Evolutionary conservation across 2,888 invertebrate species (phyloP).

Genomic region (Coleophora deauratella): DNA sequence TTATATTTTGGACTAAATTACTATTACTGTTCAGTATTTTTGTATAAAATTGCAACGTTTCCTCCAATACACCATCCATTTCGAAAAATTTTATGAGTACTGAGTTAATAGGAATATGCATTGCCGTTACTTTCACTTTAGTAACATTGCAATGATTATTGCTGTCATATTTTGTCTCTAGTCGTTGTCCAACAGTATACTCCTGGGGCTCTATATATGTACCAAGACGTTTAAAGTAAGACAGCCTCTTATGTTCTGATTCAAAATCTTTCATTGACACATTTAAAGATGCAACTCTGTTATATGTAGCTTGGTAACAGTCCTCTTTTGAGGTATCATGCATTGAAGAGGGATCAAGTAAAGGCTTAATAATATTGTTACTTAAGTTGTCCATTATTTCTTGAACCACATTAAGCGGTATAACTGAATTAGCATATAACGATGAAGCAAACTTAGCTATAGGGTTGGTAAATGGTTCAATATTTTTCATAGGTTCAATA

Average conservation of each 20-base stretch:
- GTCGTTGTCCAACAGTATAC: conserved; percentile 5
- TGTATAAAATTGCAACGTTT: conserved; percentile 3
- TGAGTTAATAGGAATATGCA: conserved; percentile 3
- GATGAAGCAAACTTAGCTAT: conserved; percentile 5
- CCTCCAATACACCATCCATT: conserved; percentile 3
- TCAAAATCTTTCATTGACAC: conserved; percentile 2
- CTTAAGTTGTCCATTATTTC: conserved; percentile 3
- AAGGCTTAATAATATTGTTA: conserved; percentile 4
- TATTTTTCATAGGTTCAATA: background rate
- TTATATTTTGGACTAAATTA: conserved; percentile 4
- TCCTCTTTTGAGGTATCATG: conserved; percentile 2
- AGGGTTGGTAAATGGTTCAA: conserved; percentile 1
- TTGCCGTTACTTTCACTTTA: conserved; percentile 4
- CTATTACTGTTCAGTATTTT: conserved; percentile 1
- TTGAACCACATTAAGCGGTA: conserved; percentile 2
- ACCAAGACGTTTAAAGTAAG: conserved; percentile 4
- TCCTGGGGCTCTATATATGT: conserved; percentile 4
- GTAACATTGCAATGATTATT: conserved; percentile 6
- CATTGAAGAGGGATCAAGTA: conserved; percentile 5
- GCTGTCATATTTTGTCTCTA: conserved; percentile 6
- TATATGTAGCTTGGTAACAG: conserved; percentile 4
- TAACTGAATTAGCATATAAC: conserved; percentile 4
- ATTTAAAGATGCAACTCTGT: conserved; percentile 5
- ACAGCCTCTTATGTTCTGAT: conserved; percentile 4
- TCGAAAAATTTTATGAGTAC: conserved; percentile 3